phyloP scores from a whole-genome alignment of 2,113 vertebrate genomes.

The Gymnarchus niloticus region DNA sequence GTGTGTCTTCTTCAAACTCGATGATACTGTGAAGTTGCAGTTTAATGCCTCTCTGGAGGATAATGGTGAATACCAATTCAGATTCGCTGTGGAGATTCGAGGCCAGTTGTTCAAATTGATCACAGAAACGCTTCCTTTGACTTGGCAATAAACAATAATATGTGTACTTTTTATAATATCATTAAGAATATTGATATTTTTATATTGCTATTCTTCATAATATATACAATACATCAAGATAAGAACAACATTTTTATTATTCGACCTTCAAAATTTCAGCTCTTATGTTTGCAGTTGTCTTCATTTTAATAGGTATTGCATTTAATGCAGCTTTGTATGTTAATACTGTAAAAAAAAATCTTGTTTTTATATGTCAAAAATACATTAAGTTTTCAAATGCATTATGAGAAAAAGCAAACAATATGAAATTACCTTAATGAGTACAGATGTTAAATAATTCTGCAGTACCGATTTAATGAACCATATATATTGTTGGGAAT shows the following conservation, averaged over 20 bases:
- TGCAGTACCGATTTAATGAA: conserved; percentile 22
- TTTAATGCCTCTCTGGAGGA: too few relatives aligned
- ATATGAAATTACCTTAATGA: conserved; percentile 17
- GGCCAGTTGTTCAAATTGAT: conserved; percentile 2
- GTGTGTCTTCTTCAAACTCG: too few relatives aligned
- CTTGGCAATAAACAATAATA: too few relatives aligned
- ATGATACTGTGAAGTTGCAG: too few relatives aligned
- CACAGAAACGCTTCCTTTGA: neutral
- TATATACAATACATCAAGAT: conserved; percentile 1
- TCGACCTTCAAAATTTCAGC: neutral
- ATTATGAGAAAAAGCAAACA: conserved; percentile 29
- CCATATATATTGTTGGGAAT: conserved; percentile 4
- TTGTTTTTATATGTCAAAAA: conserved; percentile 52
- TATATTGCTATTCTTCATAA: neutral
- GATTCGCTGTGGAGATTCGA: conserved; percentile 28
- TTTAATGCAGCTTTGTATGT: conserved; percentile 2
- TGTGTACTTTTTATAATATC: neutral
- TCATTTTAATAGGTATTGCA: neutral
- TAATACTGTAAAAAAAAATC: neutral
- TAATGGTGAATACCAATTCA: conserved; percentile 4
- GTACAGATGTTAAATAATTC: neutral
- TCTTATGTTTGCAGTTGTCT: neutral
- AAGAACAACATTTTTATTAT: neutral
- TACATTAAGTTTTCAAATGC: conserved; percentile 55
- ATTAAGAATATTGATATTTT: neutral